phyloP scores from a whole-genome alignment of 2,113 vertebrate genomes.

The Melanerpes aurifrons region DNA sequence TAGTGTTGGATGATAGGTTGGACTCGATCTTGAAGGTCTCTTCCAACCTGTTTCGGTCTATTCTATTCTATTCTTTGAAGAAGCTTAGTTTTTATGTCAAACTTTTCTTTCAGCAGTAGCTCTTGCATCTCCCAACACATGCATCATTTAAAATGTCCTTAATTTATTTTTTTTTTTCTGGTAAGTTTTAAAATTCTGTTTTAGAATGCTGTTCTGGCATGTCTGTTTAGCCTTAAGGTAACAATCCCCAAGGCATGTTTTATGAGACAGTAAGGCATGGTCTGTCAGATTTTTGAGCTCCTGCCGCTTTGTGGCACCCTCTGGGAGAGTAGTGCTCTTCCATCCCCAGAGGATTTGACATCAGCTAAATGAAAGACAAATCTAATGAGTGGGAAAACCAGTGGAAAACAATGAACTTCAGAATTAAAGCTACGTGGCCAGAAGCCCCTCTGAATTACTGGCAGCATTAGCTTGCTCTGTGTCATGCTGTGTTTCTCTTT shows the following conservation, averaged over 20 bases:
- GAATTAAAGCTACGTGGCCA: slow-evolving; percentile 50
- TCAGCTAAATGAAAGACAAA: slow-evolving; percentile 49
- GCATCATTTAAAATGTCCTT: background rate
- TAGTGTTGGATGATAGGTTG: too few relatives aligned
- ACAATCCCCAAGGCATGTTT: background rate
- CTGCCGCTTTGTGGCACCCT: background rate
- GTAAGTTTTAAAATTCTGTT: background rate
- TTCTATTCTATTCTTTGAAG: background rate
- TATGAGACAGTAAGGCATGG: background rate
- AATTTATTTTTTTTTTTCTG: background rate
- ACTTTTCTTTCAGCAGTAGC: background rate
- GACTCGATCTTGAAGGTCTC: too few relatives aligned
- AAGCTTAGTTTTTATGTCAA: background rate
- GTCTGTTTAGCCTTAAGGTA: slow-evolving; percentile 35
- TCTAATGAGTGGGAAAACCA: slow-evolving; percentile 57
- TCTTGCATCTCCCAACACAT: background rate
- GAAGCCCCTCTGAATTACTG: slow-evolving; percentile 57
- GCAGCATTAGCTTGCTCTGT: slow-evolving; percentile 41
- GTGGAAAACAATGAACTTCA: slow-evolving; percentile 68
- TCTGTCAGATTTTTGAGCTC: slow-evolving; percentile 24
- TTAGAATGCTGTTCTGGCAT: background rate
- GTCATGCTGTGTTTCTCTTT: slow-evolving; percentile 61
- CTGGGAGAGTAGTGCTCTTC: slow-evolving; percentile 45
- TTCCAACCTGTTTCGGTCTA: too few relatives aligned
- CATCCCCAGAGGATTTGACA: slow-evolving; percentile 51